A percentile compares a stretch with the other conserved stretches of the same genome.
Conservation (phyloP, 2,888 invertebrate species). For the Herminia tarsipennalis region DNA sequence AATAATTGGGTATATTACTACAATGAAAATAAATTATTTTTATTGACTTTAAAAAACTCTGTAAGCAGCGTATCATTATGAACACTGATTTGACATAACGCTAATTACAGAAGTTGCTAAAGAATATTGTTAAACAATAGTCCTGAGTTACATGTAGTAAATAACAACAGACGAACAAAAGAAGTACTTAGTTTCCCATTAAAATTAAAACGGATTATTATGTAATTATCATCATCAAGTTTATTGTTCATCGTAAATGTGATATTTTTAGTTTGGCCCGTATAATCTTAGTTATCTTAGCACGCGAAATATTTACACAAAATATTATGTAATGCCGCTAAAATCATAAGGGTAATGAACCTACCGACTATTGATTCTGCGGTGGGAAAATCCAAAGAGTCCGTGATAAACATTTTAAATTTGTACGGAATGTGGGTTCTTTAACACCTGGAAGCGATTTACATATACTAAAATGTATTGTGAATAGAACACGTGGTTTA, state of each 20-base stretch:
- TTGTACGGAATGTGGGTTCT: conserved; percentile 37
- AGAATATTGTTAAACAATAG: too few species aligned
- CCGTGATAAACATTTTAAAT: conserved; percentile 64
- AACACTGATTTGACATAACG: too few species aligned
- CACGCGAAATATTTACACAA: conserved; percentile 5
- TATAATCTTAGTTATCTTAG: neutral
- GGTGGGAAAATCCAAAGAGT: conserved; percentile 56
- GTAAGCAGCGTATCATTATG: too few species aligned
- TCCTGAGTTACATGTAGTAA: too few species aligned
- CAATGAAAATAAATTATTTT: too few species aligned
- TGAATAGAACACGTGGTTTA: conserved; percentile 9
- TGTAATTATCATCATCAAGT: neutral
- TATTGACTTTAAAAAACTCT: too few species aligned
- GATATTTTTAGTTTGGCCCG: neutral
- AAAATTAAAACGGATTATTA: too few species aligned
- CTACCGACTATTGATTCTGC: conserved; percentile 34
- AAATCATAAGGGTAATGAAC: conserved; percentile 48
- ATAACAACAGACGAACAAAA: too few species aligned
- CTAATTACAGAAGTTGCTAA: too few species aligned
- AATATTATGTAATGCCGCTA: conserved; percentile 3
- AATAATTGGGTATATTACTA: too few species aligned
- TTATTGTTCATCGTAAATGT: neutral
- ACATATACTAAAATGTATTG: conserved; percentile 14
- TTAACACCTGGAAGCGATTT: conserved; percentile 28
- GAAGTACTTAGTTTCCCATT: too few species aligned